These are phyloP conservation scores for Pteria penguin DNA, from an alignment of 2,888 invertebrate genomes.

Conservation along the genomic window DNA sequence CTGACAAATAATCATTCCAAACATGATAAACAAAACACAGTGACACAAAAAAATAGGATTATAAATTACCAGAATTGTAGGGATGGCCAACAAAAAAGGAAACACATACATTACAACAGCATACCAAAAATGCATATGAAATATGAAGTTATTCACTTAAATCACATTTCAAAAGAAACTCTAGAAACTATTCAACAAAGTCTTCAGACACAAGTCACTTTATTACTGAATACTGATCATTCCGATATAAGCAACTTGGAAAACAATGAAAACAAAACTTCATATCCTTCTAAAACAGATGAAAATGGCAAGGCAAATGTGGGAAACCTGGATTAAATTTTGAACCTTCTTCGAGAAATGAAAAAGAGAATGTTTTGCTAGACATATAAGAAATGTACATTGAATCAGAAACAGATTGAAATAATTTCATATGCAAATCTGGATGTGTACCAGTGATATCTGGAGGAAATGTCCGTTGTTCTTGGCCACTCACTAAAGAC, in stretches of 20 bases:
- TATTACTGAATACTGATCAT: background rate
- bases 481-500: slow-evolving; percentile 38
- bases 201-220: background rate
- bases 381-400: background rate
- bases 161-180: background rate
- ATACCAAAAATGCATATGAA: background rate
- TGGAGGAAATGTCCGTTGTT: slow-evolving; percentile 15
- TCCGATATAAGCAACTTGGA: background rate
- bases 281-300: background rate
- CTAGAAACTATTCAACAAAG: too few species aligned
- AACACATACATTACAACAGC: background rate
- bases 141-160: background rate
- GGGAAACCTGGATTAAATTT: background rate
- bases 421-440: slow-evolving; percentile 16
- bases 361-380: background rate
- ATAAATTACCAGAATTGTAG: too few species aligned
- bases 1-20: background rate
- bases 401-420: background rate
- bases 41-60: background rate
- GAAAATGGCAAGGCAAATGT: background rate
- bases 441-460: slow-evolving; percentile 25
- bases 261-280: background rate
- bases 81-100: background rate
- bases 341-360: background rate
- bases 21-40: background rate